These are phyloP conservation scores for Helicolenus hilgendorfi DNA, from an alignment of 2,797 vertebrate genomes.

Conservation along the genomic window DNA sequence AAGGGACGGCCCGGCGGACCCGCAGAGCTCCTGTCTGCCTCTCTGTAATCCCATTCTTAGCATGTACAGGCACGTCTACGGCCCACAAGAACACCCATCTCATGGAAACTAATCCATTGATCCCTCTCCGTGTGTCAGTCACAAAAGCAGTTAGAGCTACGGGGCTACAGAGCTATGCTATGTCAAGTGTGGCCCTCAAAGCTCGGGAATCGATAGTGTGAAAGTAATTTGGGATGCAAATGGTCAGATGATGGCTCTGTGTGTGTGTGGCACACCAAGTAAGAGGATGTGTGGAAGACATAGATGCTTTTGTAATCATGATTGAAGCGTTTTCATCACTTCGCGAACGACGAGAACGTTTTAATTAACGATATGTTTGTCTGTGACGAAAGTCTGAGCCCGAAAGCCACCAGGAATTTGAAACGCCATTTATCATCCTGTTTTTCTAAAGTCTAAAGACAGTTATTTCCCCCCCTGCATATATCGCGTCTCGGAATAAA, in stretches of 20 bases:
- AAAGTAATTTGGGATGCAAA: conserved; percentile 78
- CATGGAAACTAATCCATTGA: conserved; percentile 91
- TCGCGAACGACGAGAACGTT: not conserved
- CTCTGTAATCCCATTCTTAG: conserved; percentile 87
- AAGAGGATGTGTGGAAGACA: conserved; percentile 9
- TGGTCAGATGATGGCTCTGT: conserved; percentile 29
- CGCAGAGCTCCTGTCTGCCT: conserved; percentile 71
- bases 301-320: conserved; percentile 3
- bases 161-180: conserved; percentile 69
- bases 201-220: conserved; percentile 73
- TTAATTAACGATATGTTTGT: conserved; percentile 18
- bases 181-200: conserved; percentile 85
- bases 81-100: conserved; percentile 80
- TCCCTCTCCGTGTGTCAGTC: conserved; percentile 82
- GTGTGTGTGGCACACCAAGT: not conserved
- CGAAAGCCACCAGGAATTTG: conserved; percentile 4
- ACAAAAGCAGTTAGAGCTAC: conserved; percentile 82
- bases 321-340: not conserved
- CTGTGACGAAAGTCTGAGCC: not conserved
- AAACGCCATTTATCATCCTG: conserved; percentile 21
- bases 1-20: conserved; percentile 47
- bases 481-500: conserved; percentile 44
- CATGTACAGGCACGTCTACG: conserved; percentile 88
- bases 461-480: conserved; percentile 3
- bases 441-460: conserved; percentile 28